Percentiles rank a stretch among this genome's conserved stretches.
phyloP scores from a whole-genome alignment of 2,797 vertebrate genomes.

The Cygnus olor region DNA sequence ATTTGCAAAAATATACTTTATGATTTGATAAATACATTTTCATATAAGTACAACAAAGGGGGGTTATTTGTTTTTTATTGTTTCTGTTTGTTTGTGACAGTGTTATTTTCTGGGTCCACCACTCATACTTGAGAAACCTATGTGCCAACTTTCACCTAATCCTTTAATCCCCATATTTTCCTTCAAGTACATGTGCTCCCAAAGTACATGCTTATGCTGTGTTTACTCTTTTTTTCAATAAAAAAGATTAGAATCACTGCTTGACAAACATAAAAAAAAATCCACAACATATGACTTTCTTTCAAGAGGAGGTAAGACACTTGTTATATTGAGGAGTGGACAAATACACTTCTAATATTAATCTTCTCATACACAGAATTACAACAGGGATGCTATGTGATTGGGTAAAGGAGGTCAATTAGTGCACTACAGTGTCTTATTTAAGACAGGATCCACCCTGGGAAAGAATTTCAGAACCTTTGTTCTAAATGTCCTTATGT shows the following conservation, averaged over 20 bases:
- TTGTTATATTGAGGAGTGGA: neutral
- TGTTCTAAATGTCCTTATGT: neutral
- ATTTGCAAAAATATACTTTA: neutral
- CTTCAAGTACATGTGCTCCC: neutral
- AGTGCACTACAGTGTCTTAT: neutral
- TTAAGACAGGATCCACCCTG: neutral
- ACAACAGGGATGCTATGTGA: fast-evolving
- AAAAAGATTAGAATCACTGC: neutral
- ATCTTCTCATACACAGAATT: neutral
- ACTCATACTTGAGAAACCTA: neutral
- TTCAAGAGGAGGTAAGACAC: neutral
- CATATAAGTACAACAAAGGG: neutral
- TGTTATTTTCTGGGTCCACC: neutral
- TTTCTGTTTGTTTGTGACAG: neutral
- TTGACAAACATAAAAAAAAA: neutral
- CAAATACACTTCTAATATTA: neutral
- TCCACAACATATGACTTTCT: neutral
- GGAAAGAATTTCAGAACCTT: conserved; percentile 4
- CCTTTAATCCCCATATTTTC: neutral
- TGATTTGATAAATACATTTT: neutral
- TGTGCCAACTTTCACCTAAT: neutral
- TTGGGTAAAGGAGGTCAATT: neutral
- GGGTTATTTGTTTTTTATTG: neutral
- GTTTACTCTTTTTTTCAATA: neutral
- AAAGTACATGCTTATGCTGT: neutral